These are phyloP conservation scores for Montipora efflorescens DNA, from an alignment of 64 coral and sea anemone genomes.

Conservation along the genomic window DNA sequence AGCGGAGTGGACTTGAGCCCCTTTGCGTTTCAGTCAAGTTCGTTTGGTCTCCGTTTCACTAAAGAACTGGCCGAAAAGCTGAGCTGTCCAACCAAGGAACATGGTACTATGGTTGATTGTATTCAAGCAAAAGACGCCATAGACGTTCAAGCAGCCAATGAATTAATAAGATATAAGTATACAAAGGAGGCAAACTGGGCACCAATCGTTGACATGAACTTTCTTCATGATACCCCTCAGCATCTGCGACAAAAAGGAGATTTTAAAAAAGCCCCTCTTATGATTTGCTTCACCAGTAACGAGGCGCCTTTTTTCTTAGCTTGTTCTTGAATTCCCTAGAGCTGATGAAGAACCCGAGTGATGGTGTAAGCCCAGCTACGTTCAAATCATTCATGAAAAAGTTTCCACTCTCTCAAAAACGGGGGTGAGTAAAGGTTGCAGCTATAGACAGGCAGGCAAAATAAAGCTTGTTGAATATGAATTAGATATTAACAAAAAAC, in stretches of 20 bases:
- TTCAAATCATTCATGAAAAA: constrained; percentile 20
- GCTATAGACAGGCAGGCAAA: no score
- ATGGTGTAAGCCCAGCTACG: constrained; percentile 18
- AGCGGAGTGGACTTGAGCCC: constrained; percentile 53
- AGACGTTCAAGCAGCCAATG: constrained; percentile 28
- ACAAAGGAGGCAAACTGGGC: not conserved
- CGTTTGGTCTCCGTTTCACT: not conserved
- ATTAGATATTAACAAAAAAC: no score
- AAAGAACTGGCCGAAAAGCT: constrained; percentile 29
- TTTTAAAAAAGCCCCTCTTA: constrained; percentile 55
- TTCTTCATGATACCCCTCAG: constrained; percentile 65
- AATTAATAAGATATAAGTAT: not conserved
- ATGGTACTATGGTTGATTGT: not conserved
- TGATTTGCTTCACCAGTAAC: constrained; percentile 73
- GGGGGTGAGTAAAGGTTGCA: no score
- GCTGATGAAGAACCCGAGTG: not conserved
- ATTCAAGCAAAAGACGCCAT: not conserved
- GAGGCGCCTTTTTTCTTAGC: constrained; percentile 13
- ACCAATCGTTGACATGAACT: constrained; percentile 60
- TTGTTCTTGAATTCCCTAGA: not conserved
- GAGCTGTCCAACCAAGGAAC: not conserved
- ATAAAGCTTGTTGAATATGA: no score
- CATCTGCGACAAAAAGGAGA: constrained; percentile 37
- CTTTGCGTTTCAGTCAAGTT: not conserved
- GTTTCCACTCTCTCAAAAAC: no score